Percentiles rank a stretch among this genome's conserved stretches.
Evolutionary conservation across 2,888 invertebrate genomes (phyloP).

Genomic region (Gonocerus acuteangulatus): DNA sequence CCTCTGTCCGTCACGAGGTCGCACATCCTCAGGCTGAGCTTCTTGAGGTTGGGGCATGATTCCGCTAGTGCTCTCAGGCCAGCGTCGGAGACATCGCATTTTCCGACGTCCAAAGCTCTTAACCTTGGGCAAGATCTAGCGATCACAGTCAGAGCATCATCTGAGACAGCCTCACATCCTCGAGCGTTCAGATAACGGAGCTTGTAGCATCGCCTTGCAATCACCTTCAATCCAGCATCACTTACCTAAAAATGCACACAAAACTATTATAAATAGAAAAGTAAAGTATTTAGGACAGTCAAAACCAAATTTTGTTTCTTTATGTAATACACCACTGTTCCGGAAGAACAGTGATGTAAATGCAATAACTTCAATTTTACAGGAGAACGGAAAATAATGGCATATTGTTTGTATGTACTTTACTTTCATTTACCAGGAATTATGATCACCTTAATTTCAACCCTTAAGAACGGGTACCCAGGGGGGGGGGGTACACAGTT

Average conservation of each 20-base stretch:
- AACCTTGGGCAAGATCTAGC: conserved; percentile 78
- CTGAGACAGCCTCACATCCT: conserved; percentile 90
- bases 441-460: no score
- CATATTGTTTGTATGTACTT: no score
- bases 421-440: no score
- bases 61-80: conserved; percentile 79
- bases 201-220: conserved; percentile 81
- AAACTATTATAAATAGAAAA: neutral
- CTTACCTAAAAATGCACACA: conserved; percentile 55
- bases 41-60: conserved; percentile 82
- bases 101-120: conserved; percentile 81
- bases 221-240: conserved; percentile 79
- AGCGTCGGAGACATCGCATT: conserved; percentile 87
- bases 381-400: neutral
- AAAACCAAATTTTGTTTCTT: neutral
- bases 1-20: conserved; percentile 86
- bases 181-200: conserved; percentile 82
- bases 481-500: no score
- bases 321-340: conserved; percentile 38
- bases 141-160: conserved; percentile 79
- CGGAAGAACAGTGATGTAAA: no score
- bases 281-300: neutral
- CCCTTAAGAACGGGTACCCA: no score
- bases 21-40: conserved; percentile 81
- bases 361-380: no score